Evolutionary conservation across 2,113 vertebrate species (phyloP).

Genomic region (Callocephalon fimbriatum): DNA sequence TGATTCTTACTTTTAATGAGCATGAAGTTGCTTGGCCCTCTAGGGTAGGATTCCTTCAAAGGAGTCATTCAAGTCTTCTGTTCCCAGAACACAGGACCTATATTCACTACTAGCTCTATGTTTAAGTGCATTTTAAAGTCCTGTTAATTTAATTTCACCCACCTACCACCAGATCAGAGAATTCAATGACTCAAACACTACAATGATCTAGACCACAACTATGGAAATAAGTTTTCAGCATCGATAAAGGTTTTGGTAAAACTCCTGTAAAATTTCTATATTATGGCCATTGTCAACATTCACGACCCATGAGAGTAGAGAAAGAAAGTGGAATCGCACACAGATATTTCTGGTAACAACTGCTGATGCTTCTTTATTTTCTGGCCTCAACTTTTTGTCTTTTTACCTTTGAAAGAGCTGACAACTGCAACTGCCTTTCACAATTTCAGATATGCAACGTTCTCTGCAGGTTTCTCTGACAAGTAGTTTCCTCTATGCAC

Average conservation of each 20-base stretch:
- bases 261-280: neutral
- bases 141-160: neutral
- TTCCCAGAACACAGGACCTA: neutral
- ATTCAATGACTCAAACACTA: neutral
- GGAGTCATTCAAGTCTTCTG: neutral
- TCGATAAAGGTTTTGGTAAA: neutral
- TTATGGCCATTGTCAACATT: neutral
- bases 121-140: neutral
- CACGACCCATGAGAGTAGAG: neutral
- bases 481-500: neutral
- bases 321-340: neutral
- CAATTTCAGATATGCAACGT: neutral
- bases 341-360: neutral
- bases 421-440: constrained; percentile 6
- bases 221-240: neutral
- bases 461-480: neutral
- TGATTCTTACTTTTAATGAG: constrained; percentile 30
- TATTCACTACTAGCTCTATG: neutral
- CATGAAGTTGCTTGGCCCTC: constrained; percentile 1
- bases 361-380: neutral
- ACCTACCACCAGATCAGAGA: neutral
- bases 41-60: constrained; percentile 19
- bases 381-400: neutral
- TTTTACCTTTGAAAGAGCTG: constrained; percentile 7
- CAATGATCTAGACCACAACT: neutral